These are phyloP conservation scores for Steinernema feltiae DNA, from an alignment of 1,140 invertebrate species.

Conservation along the genomic window DNA sequence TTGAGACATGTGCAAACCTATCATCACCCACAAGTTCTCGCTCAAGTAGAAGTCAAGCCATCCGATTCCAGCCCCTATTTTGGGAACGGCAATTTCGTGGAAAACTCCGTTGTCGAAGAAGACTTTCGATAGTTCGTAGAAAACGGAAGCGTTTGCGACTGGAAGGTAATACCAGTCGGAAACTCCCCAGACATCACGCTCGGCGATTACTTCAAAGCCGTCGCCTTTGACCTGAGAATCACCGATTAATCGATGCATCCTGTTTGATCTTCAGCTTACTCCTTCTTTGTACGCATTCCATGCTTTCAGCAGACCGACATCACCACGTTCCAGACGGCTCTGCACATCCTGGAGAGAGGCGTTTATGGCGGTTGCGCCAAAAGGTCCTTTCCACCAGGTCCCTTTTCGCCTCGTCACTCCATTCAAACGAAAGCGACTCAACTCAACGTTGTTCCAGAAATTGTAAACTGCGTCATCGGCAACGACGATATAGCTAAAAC, in stretches of 20 bases:
- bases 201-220: background rate
- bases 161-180: background rate
- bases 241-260: no score
- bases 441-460: background rate
- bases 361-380: background rate
- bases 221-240: background rate
- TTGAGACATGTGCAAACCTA: no score
- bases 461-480: conserved; percentile 2
- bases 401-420: conserved; percentile 2
- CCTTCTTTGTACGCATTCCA: background rate
- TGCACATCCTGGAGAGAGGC: background rate
- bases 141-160: background rate
- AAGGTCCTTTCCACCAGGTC: background rate
- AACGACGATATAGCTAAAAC: background rate
- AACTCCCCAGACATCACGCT: background rate
- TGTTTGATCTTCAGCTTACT: conserved; percentile 2
- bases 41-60: background rate
- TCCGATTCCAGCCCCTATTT: background rate
- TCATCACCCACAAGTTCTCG: background rate
- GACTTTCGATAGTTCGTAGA: background rate
- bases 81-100: background rate
- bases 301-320: background rate
- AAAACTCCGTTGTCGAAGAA: background rate
- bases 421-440: background rate
- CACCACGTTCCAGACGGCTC: background rate